Conservation (phyloP, 64 coral and sea anemone genomes). For the Stylophora pistillata region DNA sequence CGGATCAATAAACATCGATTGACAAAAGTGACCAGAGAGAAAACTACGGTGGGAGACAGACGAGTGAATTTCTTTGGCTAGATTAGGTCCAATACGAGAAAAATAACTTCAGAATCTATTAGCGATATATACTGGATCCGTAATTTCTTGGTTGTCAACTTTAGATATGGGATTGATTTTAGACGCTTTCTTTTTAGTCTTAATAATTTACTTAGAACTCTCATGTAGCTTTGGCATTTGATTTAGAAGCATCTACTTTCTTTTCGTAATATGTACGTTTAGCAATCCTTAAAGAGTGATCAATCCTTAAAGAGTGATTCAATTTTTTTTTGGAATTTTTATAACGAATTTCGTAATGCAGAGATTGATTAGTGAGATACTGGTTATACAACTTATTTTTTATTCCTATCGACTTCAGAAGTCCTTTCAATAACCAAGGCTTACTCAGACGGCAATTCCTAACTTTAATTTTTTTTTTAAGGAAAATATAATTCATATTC, state of each 20-base stretch:
- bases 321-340: slow-evolving; percentile 60
- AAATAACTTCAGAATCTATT: no score
- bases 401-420: slow-evolving; percentile 46
- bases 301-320: slow-evolving; percentile 51
- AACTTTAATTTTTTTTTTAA: no score
- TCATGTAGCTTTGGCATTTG: slow-evolving; percentile 50
- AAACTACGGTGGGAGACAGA: no score
- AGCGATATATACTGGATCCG: slow-evolving; percentile 53
- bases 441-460: no score
- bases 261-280: slow-evolving; percentile 48
- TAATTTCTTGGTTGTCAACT: slow-evolving; percentile 54
- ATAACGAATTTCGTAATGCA: slow-evolving; percentile 18
- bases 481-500: no score
- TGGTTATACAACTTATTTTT: slow-evolving; percentile 56
- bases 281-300: no score
- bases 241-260: slow-evolving; percentile 41
- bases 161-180: slow-evolving; percentile 40
- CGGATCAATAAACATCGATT: no score
- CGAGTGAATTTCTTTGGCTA: no score
- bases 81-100: no score
- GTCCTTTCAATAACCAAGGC: slow-evolving; percentile 38
- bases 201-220: slow-evolving; percentile 64
- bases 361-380: slow-evolving; percentile 39
- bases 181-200: slow-evolving; percentile 44
- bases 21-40: no score